A percentile compares a stretch with the other conserved stretches of the same genome.
Conservation (phyloP, 2,113 vertebrate species). For the Talpa occidentalis region DNA sequence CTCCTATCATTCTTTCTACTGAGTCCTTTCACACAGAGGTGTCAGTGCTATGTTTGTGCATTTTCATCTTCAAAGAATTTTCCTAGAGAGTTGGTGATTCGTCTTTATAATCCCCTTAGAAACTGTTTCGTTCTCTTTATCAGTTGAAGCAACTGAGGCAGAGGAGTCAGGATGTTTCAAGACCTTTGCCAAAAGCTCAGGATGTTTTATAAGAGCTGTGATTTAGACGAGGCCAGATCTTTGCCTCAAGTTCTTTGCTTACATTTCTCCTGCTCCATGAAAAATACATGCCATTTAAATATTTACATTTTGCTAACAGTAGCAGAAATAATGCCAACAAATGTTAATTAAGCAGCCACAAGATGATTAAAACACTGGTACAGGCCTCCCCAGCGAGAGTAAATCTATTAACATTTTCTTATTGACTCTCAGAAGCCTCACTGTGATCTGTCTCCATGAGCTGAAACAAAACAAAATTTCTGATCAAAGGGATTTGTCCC, state of each 20-base stretch:
- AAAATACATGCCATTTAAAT: conserved; percentile 75
- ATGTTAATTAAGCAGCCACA: conserved; percentile 73
- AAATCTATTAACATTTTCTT: conserved; percentile 73
- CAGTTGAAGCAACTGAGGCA: neutral
- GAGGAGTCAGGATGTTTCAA: conserved; percentile 16
- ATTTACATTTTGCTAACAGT: conserved; percentile 78
- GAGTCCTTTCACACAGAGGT: neutral
- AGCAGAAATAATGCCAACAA: conserved; percentile 74
- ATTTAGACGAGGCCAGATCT: conserved; percentile 33
- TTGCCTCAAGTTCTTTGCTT: conserved; percentile 23
- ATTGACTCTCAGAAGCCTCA: conserved; percentile 55
- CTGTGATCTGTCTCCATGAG: conserved; percentile 64
- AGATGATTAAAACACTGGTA: conserved; percentile 65
- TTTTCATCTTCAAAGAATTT: conserved; percentile 35
- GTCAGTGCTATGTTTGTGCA: neutral
- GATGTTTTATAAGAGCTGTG: neutral
- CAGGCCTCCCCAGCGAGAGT: conserved; percentile 55
- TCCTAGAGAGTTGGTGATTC: neutral
- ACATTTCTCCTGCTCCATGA: conserved; percentile 55
- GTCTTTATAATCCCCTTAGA: neutral
- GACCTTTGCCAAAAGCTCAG: neutral
- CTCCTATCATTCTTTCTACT: neutral
- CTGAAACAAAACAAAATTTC: conserved; percentile 64
- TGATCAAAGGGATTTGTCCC: conserved; percentile 68
- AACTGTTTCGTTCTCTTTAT: neutral